phyloP scores from a whole-genome alignment of 2,888 invertebrate species.

The Amblyteles armatorius region DNA sequence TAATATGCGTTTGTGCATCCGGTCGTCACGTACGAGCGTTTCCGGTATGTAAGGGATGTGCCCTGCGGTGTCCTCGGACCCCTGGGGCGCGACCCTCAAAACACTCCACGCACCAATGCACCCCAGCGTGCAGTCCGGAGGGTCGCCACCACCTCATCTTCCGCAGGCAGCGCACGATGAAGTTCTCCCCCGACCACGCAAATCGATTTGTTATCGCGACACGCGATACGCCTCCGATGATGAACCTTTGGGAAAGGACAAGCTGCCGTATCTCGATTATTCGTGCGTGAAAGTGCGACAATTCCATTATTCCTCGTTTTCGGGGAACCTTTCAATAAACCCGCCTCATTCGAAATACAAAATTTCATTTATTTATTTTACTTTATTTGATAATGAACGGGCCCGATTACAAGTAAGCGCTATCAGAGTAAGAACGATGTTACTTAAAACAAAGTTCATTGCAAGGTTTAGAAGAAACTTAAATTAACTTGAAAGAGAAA shows the following conservation, averaged over 20 bases:
- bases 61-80: conserved; percentile 77
- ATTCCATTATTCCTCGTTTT: conserved; percentile 40
- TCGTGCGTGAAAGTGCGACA: conserved; percentile 46
- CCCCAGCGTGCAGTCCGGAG: conserved; percentile 45
- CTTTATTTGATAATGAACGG: too few relatives aligned
- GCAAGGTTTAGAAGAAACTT: background rate
- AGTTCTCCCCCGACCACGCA: conserved; percentile 63
- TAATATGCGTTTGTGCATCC: conserved; percentile 80
- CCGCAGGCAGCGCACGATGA: conserved; percentile 46
- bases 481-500: too few relatives aligned
- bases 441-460: background rate
- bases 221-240: conserved; percentile 69
- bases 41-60: conserved; percentile 80
- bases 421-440: background rate
- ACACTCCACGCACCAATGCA: conserved; percentile 77
- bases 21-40: conserved; percentile 76
- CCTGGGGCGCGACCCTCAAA: conserved; percentile 69
- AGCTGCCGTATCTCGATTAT: conserved; percentile 42
- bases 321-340: background rate
- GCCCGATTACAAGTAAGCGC: background rate
- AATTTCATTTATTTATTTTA: too few relatives aligned
- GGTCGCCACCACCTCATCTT: conserved; percentile 67
- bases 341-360: background rate
- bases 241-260: conserved; percentile 61
- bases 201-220: conserved; percentile 77